Base-by-base conservation (phyloP, 2,797 vertebrate species). In the Valencia hispanica region DNA sequence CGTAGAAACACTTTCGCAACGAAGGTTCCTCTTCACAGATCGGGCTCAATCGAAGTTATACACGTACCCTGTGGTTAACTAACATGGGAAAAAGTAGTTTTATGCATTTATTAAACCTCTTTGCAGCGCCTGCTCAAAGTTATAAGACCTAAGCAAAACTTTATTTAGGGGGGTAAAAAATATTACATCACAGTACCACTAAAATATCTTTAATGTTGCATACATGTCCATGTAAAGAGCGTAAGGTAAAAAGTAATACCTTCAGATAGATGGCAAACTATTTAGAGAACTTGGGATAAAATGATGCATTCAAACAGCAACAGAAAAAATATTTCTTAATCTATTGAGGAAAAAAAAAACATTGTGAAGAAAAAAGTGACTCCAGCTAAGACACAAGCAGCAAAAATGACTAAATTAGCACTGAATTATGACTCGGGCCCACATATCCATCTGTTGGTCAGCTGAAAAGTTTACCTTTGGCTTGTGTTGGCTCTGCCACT, bases 1-100 rank as follows among this genome's bases (percentile, higher is more conserved):
- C 3, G 27, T 14, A 5, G 88, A 91, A 92, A 92, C 90, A 66
- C 10, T 0, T 17, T 9, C 2, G 5, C 0, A 0, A 41, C 12
- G 3, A 73, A 43, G 0, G 90, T 90, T 92, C 91, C 91, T 79
- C 30, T n/a, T 65, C 4, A 15, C 20, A 14, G 0, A 22, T 25
- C 18, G 0, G n/a, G 17, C 4, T 5, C 12, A 11, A 1, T 48
- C 10, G 10, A 41, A n/a, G 36, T 25, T 66, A 41, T 8, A 68
- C 12, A 0, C 25, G 6, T 27, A 8, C 22, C 25, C 1, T 17
- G 20, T 66, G 25, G 36, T n/a, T n/a, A 68, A 68, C 12, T 68
- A 39, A 20, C 12, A 15, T 8, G 12, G 59, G 5, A 41, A n/a
- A 61, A 34, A 12, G 2, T 66, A 15, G 32, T 25, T 65, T 39